Conservation (phyloP, 1,140 invertebrate genomes). For the Stegodyphus mimosarum region DNA sequence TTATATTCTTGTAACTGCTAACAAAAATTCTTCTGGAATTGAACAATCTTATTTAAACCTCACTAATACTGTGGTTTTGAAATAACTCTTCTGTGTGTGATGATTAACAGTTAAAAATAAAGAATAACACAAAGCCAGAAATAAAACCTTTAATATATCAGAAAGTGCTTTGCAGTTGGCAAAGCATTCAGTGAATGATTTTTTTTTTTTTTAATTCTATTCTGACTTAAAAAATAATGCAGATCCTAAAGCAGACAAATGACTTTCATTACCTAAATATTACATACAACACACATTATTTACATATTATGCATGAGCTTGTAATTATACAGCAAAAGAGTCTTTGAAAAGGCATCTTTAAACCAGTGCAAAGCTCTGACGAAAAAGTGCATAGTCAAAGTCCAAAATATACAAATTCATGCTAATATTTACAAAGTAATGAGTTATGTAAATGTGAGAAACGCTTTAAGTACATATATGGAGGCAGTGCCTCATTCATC, state of each 20-base stretch:
- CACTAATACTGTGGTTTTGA: too few species aligned
- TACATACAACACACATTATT: conserved; percentile 8
- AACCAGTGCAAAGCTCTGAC: conserved; percentile 17
- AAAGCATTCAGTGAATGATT: too few species aligned
- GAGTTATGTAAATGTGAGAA: neutral
- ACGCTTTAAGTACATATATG: neutral
- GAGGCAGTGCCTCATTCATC: neutral
- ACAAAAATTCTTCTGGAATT: too few species aligned
- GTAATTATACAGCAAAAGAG: neutral
- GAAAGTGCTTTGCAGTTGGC: too few species aligned
- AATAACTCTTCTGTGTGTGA: too few species aligned
- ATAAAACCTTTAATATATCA: too few species aligned
- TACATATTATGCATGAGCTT: neutral
- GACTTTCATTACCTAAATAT: conserved; percentile 2
- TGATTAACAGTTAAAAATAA: too few species aligned
- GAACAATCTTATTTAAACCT: too few species aligned
- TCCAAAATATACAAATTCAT: conserved; percentile 7
- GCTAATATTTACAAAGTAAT: conserved; percentile 5
- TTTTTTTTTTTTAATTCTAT: neutral
- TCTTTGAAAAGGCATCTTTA: neutral
- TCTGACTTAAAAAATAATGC: conserved; percentile 5
- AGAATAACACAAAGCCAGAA: too few species aligned
- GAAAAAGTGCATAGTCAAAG: conserved; percentile 15
- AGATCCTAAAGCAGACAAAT: conserved; percentile 7
- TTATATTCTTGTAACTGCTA: too few species aligned